phyloP scores from a whole-genome alignment of 2,888 invertebrate genomes.

The Volucella inanis region DNA sequence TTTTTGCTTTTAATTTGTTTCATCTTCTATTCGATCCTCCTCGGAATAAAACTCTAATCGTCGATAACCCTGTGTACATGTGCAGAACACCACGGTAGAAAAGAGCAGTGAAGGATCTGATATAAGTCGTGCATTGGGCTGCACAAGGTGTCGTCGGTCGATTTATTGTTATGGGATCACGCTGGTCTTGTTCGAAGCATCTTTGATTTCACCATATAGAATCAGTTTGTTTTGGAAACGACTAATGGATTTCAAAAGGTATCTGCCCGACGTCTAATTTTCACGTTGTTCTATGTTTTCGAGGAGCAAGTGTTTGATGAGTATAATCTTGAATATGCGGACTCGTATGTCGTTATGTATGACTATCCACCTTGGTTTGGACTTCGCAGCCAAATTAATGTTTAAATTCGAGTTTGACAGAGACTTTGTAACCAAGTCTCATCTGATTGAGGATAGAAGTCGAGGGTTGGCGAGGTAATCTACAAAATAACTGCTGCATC shows the following conservation, averaged over 20 bases:
- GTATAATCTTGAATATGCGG: slow-evolving; percentile 74
- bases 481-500: slow-evolving; percentile 36
- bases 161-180: slow-evolving; percentile 76
- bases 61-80: slow-evolving; percentile 35
- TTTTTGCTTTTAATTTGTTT: not conserved
- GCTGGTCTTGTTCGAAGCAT: slow-evolving; percentile 74
- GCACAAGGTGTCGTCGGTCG: slow-evolving; percentile 77
- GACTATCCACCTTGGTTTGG: slow-evolving; percentile 77
- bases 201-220: slow-evolving; percentile 77
- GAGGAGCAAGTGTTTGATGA: slow-evolving; percentile 77
- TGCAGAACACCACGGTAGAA: slow-evolving; percentile 66
- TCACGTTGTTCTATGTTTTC: slow-evolving; percentile 76
- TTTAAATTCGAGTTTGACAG: slow-evolving; percentile 80
- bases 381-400: slow-evolving; percentile 80
- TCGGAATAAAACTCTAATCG: slow-evolving; percentile 36
- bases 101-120: slow-evolving; percentile 78
- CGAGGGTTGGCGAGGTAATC: too few relatives aligned
- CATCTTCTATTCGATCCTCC: slow-evolving; percentile 15
- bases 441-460: slow-evolving; percentile 33
- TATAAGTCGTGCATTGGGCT: slow-evolving; percentile 77
- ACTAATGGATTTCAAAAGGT: slow-evolving; percentile 77
- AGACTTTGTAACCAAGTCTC: not conserved
- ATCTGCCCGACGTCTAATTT: slow-evolving; percentile 77
- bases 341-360: slow-evolving; percentile 77
- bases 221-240: slow-evolving; percentile 78